These are phyloP conservation scores for Synanthedon formicaeformis DNA, from an alignment of 2,888 invertebrate species.

Conservation along the genomic window DNA sequence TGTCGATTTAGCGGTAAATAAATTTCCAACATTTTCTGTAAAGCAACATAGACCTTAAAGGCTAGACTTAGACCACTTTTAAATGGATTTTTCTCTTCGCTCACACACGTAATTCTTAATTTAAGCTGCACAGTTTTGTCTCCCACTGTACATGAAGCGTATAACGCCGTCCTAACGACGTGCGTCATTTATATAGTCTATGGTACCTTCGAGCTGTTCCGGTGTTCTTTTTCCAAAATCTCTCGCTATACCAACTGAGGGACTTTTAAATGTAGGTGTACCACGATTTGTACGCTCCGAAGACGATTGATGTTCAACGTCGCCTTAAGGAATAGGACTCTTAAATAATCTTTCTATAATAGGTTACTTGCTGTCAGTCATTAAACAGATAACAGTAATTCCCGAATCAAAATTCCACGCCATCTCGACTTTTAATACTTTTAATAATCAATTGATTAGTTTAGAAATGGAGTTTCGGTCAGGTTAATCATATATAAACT, in stretches of 20 bases:
- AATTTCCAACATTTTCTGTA: neutral
- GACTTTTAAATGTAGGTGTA: constrained; percentile 55
- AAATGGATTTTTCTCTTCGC: constrained; percentile 27
- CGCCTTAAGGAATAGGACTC: constrained; percentile 37
- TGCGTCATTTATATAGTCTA: neutral
- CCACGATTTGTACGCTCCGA: constrained; percentile 40
- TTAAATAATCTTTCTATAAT: constrained; percentile 4
- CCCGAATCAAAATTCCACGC: no score
- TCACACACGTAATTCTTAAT: neutral
- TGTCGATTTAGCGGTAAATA: neutral
- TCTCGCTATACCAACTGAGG: constrained; percentile 49
- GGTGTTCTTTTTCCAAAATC: constrained; percentile 60
- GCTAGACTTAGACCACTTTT: constrained; percentile 18
- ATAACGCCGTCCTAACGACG: neutral
- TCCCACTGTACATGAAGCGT: neutral
- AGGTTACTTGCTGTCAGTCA: no score
- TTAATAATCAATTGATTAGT: no score
- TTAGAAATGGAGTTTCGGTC: no score
- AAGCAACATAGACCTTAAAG: constrained; percentile 1
- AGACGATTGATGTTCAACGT: constrained; percentile 37
- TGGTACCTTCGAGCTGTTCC: constrained; percentile 48
- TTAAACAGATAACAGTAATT: neutral
- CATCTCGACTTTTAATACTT: no score
- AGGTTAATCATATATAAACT: no score
- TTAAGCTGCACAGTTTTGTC: neutral